phyloP scores from a whole-genome alignment of 2,113 vertebrate species.

The Carettochelys insculpta region DNA sequence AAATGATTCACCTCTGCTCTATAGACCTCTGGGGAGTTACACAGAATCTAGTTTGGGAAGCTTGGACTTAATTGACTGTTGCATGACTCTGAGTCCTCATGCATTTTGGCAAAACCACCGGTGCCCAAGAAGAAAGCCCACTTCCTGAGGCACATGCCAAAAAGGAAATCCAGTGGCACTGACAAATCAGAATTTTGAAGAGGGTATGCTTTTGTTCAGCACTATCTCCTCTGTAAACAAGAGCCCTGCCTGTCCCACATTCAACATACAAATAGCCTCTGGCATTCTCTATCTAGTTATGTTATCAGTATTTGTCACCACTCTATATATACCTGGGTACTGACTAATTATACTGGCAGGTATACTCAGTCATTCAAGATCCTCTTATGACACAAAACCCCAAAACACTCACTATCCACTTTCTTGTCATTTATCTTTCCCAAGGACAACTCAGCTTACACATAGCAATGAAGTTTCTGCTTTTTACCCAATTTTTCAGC shows the following conservation, averaged over 20 bases:
- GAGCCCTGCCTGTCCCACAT: background rate
- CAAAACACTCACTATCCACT: conserved; percentile 54
- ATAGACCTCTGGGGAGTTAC: background rate
- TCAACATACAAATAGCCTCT: background rate
- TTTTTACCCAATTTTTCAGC: conserved; percentile 73
- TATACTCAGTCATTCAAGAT: conserved; percentile 51
- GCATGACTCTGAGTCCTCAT: background rate
- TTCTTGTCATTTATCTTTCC: conserved; percentile 59
- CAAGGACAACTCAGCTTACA: conserved; percentile 47
- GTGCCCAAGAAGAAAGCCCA: background rate
- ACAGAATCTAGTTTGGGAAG: background rate
- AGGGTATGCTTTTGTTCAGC: conserved; percentile 1
- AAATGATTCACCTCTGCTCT: background rate
- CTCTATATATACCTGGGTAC: conserved; percentile 24
- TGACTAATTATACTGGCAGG: conserved; percentile 48
- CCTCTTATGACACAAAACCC: conserved; percentile 51
- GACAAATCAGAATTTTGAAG: background rate
- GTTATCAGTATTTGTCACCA: conserved; percentile 20
- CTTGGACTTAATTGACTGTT: background rate
- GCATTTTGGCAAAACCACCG: background rate
- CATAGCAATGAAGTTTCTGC: conserved; percentile 62
- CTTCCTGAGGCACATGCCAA: background rate
- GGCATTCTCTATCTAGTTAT: background rate
- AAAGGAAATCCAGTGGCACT: background rate
- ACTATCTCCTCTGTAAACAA: background rate